phyloP scores from a whole-genome alignment of 2,797 vertebrate genomes.

The Hydrocynus forskahlii region DNA sequence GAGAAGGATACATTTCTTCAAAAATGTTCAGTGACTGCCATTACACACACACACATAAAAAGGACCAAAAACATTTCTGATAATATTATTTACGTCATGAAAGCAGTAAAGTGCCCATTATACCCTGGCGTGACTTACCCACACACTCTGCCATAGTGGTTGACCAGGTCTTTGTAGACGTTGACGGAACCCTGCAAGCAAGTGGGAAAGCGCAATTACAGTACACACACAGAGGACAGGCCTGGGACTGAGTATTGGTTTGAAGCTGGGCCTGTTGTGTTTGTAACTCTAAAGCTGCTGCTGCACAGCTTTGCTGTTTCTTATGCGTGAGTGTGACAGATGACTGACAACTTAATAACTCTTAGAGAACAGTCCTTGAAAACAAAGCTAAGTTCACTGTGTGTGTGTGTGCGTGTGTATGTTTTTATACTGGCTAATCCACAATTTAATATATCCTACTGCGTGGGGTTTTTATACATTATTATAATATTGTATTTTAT shows the following conservation, averaged over 20 bases:
- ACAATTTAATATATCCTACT: too few relatives aligned
- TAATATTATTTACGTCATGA: background rate
- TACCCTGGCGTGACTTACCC: conserved; percentile 80
- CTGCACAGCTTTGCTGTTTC: background rate
- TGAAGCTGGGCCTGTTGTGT: background rate
- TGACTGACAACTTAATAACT: conserved; percentile 50
- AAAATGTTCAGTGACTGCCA: background rate
- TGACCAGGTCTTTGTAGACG: conserved; percentile 80
- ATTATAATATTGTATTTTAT: too few relatives aligned
- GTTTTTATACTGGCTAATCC: background rate
- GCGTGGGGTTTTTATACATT: too few relatives aligned
- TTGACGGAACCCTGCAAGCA: conserved; percentile 85
- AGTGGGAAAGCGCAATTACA: conserved; percentile 48
- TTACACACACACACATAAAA: background rate
- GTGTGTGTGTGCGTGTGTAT: conserved; percentile 26
- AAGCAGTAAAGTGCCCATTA: background rate
- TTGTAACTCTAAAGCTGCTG: background rate
- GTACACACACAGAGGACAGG: background rate
- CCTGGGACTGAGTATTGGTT: background rate
- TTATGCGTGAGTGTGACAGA: conserved; percentile 16
- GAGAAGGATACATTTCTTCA: background rate
- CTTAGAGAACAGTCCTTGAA: conserved; percentile 24
- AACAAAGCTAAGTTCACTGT: conserved; percentile 21
- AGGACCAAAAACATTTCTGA: background rate
- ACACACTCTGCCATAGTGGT: conserved; percentile 85